A percentile compares a stretch with the other conserved stretches of the same genome.
These are phyloP conservation scores for Himalopsyche japonica DNA, from an alignment of 2,888 invertebrate genomes.

Conservation along the genomic window DNA sequence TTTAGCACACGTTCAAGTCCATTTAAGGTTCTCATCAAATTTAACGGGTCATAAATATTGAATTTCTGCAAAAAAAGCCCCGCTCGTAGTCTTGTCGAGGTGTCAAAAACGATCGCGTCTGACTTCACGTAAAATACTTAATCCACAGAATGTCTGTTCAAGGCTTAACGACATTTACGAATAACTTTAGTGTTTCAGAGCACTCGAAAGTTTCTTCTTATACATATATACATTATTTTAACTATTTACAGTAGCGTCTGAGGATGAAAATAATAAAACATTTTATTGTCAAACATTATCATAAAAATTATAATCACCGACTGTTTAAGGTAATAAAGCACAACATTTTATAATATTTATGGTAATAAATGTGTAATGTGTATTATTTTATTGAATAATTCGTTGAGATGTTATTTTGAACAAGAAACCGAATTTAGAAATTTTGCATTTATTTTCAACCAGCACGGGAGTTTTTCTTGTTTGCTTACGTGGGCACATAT, in stretches of 20 bases:
- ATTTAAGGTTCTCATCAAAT: background rate
- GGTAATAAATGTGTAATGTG: too few species aligned
- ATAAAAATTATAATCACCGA: background rate
- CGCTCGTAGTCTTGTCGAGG: background rate
- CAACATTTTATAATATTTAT: background rate
- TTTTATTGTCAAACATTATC: background rate
- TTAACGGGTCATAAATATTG: background rate
- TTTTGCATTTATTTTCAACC: too few species aligned
- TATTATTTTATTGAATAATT: too few species aligned
- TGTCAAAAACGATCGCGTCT: background rate
- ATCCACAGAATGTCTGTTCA: background rate
- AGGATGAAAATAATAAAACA: background rate
- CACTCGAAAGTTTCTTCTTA: background rate
- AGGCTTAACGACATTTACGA: background rate
- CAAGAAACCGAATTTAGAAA: too few species aligned
- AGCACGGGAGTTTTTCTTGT: too few species aligned
- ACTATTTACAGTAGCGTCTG: background rate
- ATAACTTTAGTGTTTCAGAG: background rate
- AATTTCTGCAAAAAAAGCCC: background rate
- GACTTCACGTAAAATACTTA: background rate
- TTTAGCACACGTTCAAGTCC: background rate
- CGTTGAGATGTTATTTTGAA: too few species aligned
- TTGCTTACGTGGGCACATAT: too few species aligned
- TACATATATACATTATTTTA: background rate
- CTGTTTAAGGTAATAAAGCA: background rate